phyloP scores from a whole-genome alignment of 2,888 invertebrate species.

The Malacosoma neustria region DNA sequence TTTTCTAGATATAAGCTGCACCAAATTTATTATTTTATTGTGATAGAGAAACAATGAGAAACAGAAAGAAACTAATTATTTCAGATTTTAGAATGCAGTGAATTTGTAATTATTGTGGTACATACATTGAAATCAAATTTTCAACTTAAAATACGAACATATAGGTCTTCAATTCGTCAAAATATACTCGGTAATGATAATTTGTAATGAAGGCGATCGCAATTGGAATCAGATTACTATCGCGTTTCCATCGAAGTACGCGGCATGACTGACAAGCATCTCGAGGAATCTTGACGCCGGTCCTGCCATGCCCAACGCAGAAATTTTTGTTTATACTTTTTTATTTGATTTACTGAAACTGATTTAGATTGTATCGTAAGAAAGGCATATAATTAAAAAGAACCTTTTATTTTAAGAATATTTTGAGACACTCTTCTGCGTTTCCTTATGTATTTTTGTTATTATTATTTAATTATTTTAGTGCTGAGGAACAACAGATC shows the following conservation, averaged over 20 bases:
- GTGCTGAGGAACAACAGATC: too few relatives aligned
- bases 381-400: too few relatives aligned
- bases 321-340: neutral
- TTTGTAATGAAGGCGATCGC: constrained; percentile 1
- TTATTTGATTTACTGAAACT: neutral
- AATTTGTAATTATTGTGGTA: too few relatives aligned
- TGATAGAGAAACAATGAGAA: too few relatives aligned
- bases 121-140: neutral
- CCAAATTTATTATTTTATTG: too few relatives aligned
- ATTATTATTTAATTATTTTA: too few relatives aligned
- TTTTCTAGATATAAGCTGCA: too few relatives aligned
- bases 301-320: neutral
- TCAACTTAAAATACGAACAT: neutral
- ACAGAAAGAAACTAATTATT: too few relatives aligned
- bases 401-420: too few relatives aligned
- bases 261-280: constrained; percentile 25
- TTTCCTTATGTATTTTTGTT: too few relatives aligned
- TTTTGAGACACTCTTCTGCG: too few relatives aligned
- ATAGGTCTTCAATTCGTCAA: neutral
- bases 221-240: constrained; percentile 26
- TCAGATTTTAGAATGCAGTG: too few relatives aligned
- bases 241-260: constrained; percentile 28
- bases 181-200: constrained; percentile 1
- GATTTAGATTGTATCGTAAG: neutral
- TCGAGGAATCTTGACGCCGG: constrained; percentile 11